phyloP scores from a whole-genome alignment of 2,797 vertebrate species.

The Halcyon leucocephala region DNA sequence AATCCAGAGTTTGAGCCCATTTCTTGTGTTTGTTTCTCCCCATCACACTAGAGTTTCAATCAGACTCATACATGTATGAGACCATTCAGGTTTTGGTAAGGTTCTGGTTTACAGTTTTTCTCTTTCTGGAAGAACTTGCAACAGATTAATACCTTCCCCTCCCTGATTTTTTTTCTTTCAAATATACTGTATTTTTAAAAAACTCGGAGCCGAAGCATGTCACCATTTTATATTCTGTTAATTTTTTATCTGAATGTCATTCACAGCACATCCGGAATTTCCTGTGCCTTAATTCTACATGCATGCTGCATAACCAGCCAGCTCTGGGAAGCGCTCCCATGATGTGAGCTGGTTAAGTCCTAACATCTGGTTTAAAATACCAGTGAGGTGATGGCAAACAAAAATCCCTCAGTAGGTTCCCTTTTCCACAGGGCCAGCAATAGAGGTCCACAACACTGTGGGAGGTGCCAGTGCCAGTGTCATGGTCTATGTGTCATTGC shows the following conservation, averaged over 20 bases:
- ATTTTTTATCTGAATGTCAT: background rate
- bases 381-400: background rate
- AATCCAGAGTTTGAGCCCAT: background rate
- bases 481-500: background rate
- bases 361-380: background rate
- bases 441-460: accelerated
- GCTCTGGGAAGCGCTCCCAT: background rate
- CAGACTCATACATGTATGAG: background rate
- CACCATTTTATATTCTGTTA: background rate
- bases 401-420: background rate
- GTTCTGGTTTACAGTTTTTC: background rate
- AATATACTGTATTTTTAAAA: background rate
- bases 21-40: background rate
- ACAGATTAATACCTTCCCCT: background rate
- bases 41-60: background rate
- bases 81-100: background rate
- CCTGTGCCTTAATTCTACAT: background rate
- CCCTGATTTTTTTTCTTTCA: background rate
- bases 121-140: background rate
- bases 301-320: background rate
- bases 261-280: background rate
- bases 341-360: background rate
- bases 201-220: background rate
- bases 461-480: background rate
- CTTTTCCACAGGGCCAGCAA: background rate